Base-by-base conservation (phyloP, 2,113 vertebrate species). In the Gnathonemus echidnorhynchus region DNA sequence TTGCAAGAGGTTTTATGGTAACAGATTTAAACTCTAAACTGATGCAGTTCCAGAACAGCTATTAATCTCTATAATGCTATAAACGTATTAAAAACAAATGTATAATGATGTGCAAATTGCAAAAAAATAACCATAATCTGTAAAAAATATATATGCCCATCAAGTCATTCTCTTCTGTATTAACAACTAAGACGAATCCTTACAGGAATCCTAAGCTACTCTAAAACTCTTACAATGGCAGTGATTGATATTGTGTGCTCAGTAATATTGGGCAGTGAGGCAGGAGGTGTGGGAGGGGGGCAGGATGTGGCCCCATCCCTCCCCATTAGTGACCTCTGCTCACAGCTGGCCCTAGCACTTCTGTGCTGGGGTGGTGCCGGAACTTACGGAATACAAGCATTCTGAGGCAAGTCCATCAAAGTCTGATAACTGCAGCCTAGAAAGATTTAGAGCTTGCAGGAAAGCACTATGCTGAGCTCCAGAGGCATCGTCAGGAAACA, bases 321-420 rank as follows among this genome's bases (percentile, higher is more conserved):
- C 86, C 50, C n/a, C 86, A 87, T 87, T 53, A 35, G 86, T 53
- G 86, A 87, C 86, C 86, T 56, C 86, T 17, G 86, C 49, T 48
- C 50, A 53, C 46, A 52, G 49, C 24, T 31, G 27, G 27, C n/a
- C 7, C 24, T 27, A 39, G 86, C 35, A 2, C 3, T 35, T 35
- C 86, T 21, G 13, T 17, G n/a, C n/a, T 19, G 85, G 49, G 9
- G 27, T 9, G 86, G 3, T 24, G 50, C n/a, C 1, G 84, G 24
- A 86, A 35, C 49, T 39, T 52, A 52, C 0, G 11, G 50, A 21
- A 56, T 21, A 13, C 49, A 35, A 87, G 86, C n/a, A 13, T 50
- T 52, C 46, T 13, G 13, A 15, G 85, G 86, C 24, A 19, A 35
- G 24, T 27, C 46, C 86, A 35, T 87, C 48, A 19, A 50, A 35